phyloP scores from a whole-genome alignment of 2,797 vertebrate genomes.

The Sebastes miniatus region DNA sequence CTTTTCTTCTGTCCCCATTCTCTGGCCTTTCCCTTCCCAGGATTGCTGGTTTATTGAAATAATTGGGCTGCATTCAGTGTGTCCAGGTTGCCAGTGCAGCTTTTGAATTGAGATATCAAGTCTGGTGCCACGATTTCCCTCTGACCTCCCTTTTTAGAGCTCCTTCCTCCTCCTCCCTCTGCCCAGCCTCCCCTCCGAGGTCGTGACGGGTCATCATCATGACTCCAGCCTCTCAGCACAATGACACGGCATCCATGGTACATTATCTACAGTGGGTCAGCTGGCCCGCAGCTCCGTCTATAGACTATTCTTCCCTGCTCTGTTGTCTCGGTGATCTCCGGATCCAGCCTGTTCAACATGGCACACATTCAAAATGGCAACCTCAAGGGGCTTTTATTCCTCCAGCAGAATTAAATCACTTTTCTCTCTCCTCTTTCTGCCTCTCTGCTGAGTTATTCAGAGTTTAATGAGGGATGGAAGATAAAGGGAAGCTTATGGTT shows the following conservation, averaged over 20 bases:
- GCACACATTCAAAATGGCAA: slow-evolving; percentile 71
- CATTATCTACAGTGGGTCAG: slow-evolving; percentile 70
- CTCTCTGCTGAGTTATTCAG: slow-evolving; percentile 70
- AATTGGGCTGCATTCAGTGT: slow-evolving; percentile 62
- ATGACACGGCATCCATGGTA: slow-evolving; percentile 57
- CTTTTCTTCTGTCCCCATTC: slow-evolving; percentile 42
- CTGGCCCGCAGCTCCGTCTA: slow-evolving; percentile 53
- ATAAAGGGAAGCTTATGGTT: slow-evolving; percentile 75
- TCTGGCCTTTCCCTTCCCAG: slow-evolving; percentile 47
- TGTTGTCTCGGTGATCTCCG: slow-evolving; percentile 61
- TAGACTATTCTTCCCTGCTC: slow-evolving; percentile 55
- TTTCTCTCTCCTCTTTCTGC: slow-evolving; percentile 45
- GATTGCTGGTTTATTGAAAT: slow-evolving; percentile 49
- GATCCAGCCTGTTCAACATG: slow-evolving; percentile 65
- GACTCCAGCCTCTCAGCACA: slow-evolving; percentile 53
- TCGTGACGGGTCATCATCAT: slow-evolving; percentile 56
- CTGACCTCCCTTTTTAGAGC: slow-evolving; percentile 52
- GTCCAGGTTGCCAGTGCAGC: slow-evolving; percentile 50
- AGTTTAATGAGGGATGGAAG: slow-evolving; percentile 70
- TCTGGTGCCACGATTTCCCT: slow-evolving; percentile 50
- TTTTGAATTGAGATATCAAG: slow-evolving; percentile 64
- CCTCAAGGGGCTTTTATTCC: slow-evolving; percentile 72
- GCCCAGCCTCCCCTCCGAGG: slow-evolving; percentile 19
- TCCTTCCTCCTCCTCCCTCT: slow-evolving; percentile 32
- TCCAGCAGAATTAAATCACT: slow-evolving; percentile 67